phyloP scores from a whole-genome alignment of 1,140 invertebrate genomes.

The Micrasema minimum region DNA sequence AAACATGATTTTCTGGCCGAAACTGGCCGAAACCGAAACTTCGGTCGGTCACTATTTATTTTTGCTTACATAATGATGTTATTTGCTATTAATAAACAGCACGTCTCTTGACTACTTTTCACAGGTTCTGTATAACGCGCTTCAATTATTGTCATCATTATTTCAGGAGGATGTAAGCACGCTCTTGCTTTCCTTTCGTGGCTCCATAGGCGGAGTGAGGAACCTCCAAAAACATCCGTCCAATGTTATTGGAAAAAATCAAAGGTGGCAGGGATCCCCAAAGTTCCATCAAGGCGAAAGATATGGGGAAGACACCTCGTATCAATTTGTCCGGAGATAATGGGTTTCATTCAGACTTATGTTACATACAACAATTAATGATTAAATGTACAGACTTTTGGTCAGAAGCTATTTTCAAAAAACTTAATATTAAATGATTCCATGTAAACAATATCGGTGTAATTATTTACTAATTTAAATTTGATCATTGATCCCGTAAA shows the following conservation, averaged over 20 bases:
- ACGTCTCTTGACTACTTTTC: conserved; percentile 2
- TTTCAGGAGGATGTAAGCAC: conserved; percentile 1
- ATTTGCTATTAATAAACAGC: no score
- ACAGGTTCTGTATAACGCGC: conserved; percentile 38
- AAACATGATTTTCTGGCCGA: no score
- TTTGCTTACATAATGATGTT: no score
- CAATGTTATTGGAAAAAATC: background rate
- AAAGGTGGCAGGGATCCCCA: background rate
- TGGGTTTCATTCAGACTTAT: background rate
- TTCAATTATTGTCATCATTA: background rate
- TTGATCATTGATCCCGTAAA: no score
- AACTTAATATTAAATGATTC: no score
- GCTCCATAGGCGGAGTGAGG: background rate
- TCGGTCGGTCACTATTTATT: no score
- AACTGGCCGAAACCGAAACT: no score
- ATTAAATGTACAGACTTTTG: background rate
- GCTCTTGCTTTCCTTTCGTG: conserved; percentile 2
- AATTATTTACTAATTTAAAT: no score
- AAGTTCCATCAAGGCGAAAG: background rate
- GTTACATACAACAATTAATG: background rate
- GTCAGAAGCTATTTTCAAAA: no score
- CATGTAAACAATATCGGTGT: no score
- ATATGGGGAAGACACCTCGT: background rate
- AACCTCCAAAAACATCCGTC: conserved; percentile 4
- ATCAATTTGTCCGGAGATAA: background rate